Evolutionary conservation across 2,113 vertebrate genomes (phyloP), one percentile per base, ranked within the genome.

Genomic region (Aegotheles bennettii): DNA sequence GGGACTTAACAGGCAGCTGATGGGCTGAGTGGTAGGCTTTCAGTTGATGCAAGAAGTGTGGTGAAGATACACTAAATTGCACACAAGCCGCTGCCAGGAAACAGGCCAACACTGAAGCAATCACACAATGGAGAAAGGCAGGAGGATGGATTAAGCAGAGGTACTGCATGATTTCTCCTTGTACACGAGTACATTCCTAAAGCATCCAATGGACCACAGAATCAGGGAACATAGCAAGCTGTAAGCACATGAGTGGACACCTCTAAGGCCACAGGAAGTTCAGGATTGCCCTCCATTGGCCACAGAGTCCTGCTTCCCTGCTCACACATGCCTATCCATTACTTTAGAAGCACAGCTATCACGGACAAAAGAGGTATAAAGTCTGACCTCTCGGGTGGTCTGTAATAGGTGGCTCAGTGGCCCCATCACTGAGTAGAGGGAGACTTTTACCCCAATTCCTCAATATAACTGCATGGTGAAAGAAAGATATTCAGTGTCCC

Each of bases 101-200:
- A 24, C 1, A 31, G 2, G 4, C 36, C 63, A 56, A 3, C 24
- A 17, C 24, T 26, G 40, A 60, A 64, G 21, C 0, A 3, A n/a
- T 50, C 71, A 64, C 23, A 24, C 3, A 2, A 21, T 18, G 31
- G 6, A 73, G 63, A 64, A 89, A 69, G 36, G 13, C 63, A 64
- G 38, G 26, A 83, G 67, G 48, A 35, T 12, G 23, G 29, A 40
- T 56, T 42, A 47, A 65, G 29, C 45, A 78, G 74, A 60, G 5
- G 11, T 20, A 35, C 5, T 43, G 7, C 36, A 38, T 20, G 38
- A 38, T 64, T 80, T 65, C 54, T 91, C 7, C 13, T 77, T 64
- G 53, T 17, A 28, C 7, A 7, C 10, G 10, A 70, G 18, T 26
- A 76, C 59, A 35, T 80, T 79, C 87, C 43, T 74, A 67, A 84